Percentiles rank a stretch among this genome's conserved stretches.
These are phyloP conservation scores for Timandra comae DNA, from an alignment of 2,888 invertebrate species.

Conservation along the genomic window DNA sequence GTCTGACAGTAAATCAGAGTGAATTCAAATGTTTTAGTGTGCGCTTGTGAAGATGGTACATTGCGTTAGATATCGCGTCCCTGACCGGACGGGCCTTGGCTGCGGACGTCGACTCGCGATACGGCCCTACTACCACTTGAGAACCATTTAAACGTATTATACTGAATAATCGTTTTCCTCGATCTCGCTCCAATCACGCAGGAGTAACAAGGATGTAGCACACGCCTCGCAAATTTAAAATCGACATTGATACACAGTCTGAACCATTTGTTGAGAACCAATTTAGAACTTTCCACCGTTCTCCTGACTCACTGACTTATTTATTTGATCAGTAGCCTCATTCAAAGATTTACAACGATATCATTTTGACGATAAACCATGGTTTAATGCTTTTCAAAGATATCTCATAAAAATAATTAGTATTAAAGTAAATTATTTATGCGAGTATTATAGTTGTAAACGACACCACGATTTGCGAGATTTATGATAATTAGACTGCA, in stretches of 20 bases:
- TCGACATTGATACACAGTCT: slow-evolving; percentile 24
- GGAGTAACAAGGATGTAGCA: slow-evolving; percentile 11
- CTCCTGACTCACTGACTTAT: slow-evolving; percentile 14
- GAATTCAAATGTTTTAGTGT: too few relatives aligned
- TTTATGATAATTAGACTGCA: too few relatives aligned
- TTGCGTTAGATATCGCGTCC: slow-evolving; percentile 62
- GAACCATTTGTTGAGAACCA: slow-evolving; percentile 15
- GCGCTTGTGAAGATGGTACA: slow-evolving; percentile 23
- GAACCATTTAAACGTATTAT: slow-evolving; percentile 16
- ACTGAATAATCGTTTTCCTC: slow-evolving; percentile 13
- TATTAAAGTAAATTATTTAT: too few relatives aligned
- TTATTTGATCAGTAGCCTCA: slow-evolving; percentile 5
- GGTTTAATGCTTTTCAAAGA: too few relatives aligned
- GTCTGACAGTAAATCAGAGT: too few relatives aligned
- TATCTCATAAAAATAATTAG: too few relatives aligned
- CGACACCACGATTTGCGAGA: too few relatives aligned
- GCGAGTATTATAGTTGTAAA: too few relatives aligned
- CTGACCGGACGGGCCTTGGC: slow-evolving; percentile 68
- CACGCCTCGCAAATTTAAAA: slow-evolving; percentile 16
- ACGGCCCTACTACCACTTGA: slow-evolving; percentile 25
- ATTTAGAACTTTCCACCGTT: slow-evolving; percentile 16
- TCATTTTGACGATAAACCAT: too few relatives aligned
- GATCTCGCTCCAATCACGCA: slow-evolving; percentile 16
- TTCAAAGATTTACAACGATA: background rate
- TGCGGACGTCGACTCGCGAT: slow-evolving; percentile 55